These are phyloP conservation scores for Panthera uncia DNA, from an alignment of 2,113 vertebrate species.

Conservation along the genomic window DNA sequence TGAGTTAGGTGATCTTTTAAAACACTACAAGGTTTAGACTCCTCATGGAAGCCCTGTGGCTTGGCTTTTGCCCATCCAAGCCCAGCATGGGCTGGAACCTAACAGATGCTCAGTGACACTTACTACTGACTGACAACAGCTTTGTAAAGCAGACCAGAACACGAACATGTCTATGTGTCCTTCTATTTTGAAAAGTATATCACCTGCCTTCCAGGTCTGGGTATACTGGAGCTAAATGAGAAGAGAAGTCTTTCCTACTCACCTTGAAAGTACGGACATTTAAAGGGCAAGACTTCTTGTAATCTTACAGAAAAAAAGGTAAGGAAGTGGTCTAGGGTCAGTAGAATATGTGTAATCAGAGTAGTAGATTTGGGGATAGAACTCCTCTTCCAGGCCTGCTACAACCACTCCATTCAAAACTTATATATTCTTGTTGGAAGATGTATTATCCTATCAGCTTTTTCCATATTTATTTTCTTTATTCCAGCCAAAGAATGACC, in stretches of 20 bases:
- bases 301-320: constrained; percentile 46
- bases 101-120: neutral
- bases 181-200: neutral
- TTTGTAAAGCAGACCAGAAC: neutral
- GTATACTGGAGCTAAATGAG: neutral
- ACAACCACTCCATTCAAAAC: neutral
- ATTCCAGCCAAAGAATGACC: constrained; percentile 9
- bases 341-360: neutral
- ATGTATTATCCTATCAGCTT: neutral
- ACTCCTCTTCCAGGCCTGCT: neutral
- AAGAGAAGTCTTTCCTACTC: constrained; percentile 21
- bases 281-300: constrained; percentile 17
- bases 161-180: neutral
- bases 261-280: constrained; percentile 12
- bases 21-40: neutral
- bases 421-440: constrained; percentile 21
- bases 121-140: neutral
- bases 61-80: neutral
- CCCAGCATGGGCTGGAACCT: neutral
- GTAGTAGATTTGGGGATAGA: neutral
- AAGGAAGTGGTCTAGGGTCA: neutral
- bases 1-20: neutral
- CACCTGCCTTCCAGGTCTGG: neutral
- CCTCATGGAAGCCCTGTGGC: neutral
- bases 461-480: constrained; percentile 40